Conservation (phyloP, 2,888 invertebrate genomes). For the Phorcus lineatus region DNA sequence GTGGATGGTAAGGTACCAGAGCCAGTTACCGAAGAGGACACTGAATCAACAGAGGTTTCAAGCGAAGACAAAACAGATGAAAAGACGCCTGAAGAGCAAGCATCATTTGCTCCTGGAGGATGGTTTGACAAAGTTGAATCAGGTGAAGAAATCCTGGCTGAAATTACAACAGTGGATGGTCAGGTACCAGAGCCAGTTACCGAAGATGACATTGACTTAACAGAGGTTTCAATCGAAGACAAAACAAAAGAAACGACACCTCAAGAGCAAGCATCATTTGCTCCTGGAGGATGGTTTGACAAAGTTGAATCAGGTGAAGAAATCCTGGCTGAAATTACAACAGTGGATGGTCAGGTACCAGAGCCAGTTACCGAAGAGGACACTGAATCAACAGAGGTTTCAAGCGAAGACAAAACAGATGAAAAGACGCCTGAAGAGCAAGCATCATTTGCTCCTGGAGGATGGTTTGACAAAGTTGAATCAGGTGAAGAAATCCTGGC, state of each 20-base stretch:
- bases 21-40: background rate
- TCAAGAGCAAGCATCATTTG: background rate
- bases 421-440: constrained; percentile 16
- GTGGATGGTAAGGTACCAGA: background rate
- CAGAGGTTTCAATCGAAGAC: background rate
- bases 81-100: background rate
- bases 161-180: background rate
- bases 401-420: background rate
- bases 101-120: background rate
- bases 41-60: background rate
- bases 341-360: background rate
- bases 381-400: background rate
- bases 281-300: constrained; percentile 13
- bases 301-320: background rate
- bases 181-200: background rate
- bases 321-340: background rate
- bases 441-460: background rate
- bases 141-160: background rate
- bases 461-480: background rate
- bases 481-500: constrained; percentile 3
- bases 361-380: background rate
- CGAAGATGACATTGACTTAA: background rate
- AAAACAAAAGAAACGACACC: background rate
- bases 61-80: background rate
- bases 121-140: constrained; percentile 7